Percentiles rank a stretch among this genome's conserved stretches.
These are phyloP conservation scores for Prunella himalayana DNA, from an alignment of 2,113 vertebrate species.

Conservation along the genomic window DNA sequence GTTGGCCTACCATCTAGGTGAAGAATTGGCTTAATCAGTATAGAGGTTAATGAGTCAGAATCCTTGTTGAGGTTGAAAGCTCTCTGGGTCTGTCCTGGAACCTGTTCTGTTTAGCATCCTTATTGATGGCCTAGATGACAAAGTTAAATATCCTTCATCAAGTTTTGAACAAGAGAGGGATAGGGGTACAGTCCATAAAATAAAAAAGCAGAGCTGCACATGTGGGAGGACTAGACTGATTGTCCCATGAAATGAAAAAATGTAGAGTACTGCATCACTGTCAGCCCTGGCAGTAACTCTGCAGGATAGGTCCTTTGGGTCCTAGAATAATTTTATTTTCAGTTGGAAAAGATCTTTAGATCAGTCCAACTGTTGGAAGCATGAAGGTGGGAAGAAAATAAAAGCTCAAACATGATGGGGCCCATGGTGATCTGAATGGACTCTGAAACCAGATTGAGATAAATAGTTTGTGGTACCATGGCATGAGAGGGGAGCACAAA, in stretches of 20 bases:
- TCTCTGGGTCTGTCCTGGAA: background rate
- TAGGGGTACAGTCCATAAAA: background rate
- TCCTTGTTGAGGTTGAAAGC: background rate
- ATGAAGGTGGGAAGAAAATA: background rate
- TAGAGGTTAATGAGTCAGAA: background rate
- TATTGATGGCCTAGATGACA: background rate
- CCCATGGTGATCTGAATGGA: background rate
- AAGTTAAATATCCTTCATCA: background rate
- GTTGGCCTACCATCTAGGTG: background rate
- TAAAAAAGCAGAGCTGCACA: background rate
- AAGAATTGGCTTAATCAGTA: background rate
- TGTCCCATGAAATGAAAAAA: background rate
- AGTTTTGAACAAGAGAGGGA: background rate
- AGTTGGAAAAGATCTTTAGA: background rate
- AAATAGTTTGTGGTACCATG: background rate
- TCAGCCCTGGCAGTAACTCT: background rate
- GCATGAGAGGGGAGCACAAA: background rate
- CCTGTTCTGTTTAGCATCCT: background rate
- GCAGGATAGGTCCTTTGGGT: background rate
- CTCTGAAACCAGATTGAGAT: background rate
- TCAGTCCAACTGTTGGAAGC: background rate
- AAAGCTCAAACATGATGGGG: background rate
- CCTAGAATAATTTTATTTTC: background rate
- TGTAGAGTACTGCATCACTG: background rate
- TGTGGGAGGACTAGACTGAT: background rate